Conservation (phyloP, 2,113 vertebrate genomes). For the Corydoras maculifer region DNA sequence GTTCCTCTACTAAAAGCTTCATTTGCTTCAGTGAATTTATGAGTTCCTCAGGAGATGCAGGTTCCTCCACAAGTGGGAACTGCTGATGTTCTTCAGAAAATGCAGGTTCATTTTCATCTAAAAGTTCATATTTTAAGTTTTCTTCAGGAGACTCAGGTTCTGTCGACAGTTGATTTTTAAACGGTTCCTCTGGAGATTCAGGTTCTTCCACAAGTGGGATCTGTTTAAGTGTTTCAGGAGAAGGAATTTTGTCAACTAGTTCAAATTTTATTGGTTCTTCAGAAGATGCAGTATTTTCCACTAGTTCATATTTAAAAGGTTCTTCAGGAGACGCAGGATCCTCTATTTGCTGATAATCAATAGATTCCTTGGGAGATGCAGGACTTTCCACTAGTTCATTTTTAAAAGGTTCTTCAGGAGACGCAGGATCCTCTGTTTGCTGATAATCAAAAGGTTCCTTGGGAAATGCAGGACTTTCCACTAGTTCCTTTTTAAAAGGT, state of each 20-base stretch:
- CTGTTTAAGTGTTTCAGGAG: neutral
- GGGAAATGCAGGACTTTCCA: no score
- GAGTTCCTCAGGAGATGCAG: neutral
- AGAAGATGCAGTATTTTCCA: no score
- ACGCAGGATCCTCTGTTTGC: no score
- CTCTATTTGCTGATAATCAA: no score
- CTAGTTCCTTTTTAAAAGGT: no score
- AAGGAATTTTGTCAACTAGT: no score
- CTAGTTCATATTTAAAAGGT: no score
- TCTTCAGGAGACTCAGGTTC: neutral
- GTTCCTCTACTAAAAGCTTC: neutral
- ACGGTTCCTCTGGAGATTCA: neutral
- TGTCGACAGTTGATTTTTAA: neutral
- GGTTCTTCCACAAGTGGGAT: neutral
- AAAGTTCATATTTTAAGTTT: neutral
- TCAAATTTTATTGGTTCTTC: no score
- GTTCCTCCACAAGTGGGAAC: conserved; percentile 12
- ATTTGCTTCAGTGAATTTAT: neutral
- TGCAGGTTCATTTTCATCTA: neutral
- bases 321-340: no score
- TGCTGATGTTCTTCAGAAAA: neutral
- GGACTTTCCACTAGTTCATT: no score
- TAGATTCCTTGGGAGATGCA: no score
- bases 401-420: no score
- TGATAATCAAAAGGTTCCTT: neutral